These are phyloP conservation scores for Nycticorax nycticorax DNA, from an alignment of 2,113 vertebrate genomes.

Conservation along the genomic window DNA sequence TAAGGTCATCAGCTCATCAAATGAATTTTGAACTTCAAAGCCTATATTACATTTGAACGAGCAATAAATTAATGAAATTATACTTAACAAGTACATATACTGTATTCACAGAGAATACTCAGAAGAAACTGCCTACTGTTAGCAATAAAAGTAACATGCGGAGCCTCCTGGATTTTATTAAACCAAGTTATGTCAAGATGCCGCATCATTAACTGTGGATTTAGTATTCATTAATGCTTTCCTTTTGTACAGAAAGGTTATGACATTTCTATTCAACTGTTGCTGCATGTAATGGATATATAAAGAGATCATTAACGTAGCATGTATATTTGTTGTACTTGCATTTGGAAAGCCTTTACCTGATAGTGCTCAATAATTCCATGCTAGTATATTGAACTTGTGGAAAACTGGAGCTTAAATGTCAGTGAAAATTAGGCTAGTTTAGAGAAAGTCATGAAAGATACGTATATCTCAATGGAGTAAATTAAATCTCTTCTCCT, in stretches of 20 bases:
- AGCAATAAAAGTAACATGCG: neutral
- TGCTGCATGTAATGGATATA: neutral
- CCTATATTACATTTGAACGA: neutral
- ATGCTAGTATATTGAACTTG: neutral
- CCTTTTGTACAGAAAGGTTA: neutral
- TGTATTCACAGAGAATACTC: neutral
- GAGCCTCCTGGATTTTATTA: neutral
- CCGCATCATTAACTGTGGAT: neutral
- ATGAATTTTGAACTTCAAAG: neutral
- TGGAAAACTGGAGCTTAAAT: neutral
- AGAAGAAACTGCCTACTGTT: neutral
- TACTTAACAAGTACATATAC: neutral
- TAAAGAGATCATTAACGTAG: neutral
- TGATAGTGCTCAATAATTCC: neutral
- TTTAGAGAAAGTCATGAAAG: neutral
- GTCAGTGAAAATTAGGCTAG: neutral
- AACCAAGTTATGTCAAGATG: neutral
- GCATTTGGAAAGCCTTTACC: neutral
- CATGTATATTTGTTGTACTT: neutral
- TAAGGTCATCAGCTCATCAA: neutral
- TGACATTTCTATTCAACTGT: neutral
- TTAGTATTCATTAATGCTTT: neutral
- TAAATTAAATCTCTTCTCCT: neutral
- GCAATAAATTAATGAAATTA: neutral
- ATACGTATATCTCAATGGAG: neutral